Base-by-base conservation (phyloP, 1,140 invertebrate species). In the Saccostrea cuccullata region DNA sequence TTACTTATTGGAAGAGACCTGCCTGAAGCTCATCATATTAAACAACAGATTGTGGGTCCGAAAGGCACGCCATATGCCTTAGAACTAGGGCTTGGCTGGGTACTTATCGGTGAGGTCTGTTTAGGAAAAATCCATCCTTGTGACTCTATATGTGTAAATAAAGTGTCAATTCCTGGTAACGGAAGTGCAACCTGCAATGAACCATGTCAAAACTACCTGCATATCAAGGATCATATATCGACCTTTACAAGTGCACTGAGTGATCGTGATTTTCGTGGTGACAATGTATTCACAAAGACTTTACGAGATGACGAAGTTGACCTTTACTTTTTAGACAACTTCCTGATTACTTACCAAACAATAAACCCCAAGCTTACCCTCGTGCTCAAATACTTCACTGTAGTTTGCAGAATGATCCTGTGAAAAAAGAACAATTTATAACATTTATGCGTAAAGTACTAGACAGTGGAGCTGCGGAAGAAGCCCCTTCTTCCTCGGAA, bases 1-100 rank as follows among this genome's bases (percentile, higher is more conserved):
- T 82, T 91, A 12, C 82, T 92, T 6, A 86, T 89, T 40, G 90
- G 89, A 0, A 73, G 90, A 58, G 91, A 92, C 83, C 23, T 92
- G 8, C 26, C 55, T 13, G 89, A 89, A 55, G 89, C 84, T 8
- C 91, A 91, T 36, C 30, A 36, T 36, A 36, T 36, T 36, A 36
- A 70, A 15, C 84, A 89, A 47, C 89, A 92, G 23, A 77, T 83
- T 0, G 58, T 70, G 30, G 88, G 88, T 23, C 87, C 87, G 0
- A 58, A 30, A 9, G 84, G 85, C 4, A 20, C 88, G 1, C 90
- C 88, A 2, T 90, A 60, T 89, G 91, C 90, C 0, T 90, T 91
- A 55, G 70, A 82, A 30, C 47, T 92, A 47, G 30, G n/a, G 0
- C 30, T 36, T 36, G 30, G 30, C 0, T 36, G 30, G 30, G 30